Conservation (phyloP, 37 sponge, comb jelly and placozoan species). For the Cladorhizidae sp. region DNA sequence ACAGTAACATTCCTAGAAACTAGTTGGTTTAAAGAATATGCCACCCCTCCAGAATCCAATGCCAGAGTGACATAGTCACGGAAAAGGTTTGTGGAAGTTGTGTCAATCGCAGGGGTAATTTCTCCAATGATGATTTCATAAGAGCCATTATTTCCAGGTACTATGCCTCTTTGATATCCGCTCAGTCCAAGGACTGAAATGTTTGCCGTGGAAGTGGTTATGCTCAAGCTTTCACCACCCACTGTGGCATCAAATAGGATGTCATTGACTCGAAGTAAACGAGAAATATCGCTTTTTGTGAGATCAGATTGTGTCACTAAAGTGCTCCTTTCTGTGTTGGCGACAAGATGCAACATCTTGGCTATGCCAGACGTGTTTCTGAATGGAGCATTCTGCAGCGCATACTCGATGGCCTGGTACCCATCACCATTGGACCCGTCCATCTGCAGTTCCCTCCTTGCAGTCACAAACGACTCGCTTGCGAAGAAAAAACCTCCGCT, state of each 20-base stretch:
- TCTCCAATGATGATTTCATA: neutral
- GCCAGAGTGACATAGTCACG: constrained; percentile 51
- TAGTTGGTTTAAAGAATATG: constrained; percentile 17
- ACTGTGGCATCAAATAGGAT: constrained; percentile 19
- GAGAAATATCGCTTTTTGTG: constrained; percentile 2
- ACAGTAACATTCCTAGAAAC: neutral
- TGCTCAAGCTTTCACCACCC: neutral
- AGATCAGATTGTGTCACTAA: neutral
- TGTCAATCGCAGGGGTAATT: neutral
- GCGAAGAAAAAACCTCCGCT: constrained; percentile 17
- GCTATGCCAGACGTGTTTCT: constrained; percentile 10
- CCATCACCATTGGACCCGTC: constrained; percentile 35
- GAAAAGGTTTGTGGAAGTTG: constrained; percentile 4
- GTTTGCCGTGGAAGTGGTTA: neutral
- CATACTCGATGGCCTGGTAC: constrained; percentile 40
- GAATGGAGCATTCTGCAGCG: constrained; percentile 35
- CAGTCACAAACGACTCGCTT: neutral
- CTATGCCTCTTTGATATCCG: neutral
- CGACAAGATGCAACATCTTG: constrained; percentile 17
- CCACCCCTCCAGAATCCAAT: constrained; percentile 16
- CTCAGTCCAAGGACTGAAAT: constrained; percentile 30
- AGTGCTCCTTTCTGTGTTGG: constrained; percentile 19
- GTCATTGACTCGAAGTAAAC: neutral
- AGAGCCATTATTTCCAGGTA: neutral
- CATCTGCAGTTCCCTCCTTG: constrained; percentile 20